Percentiles rank a stretch among this genome's conserved stretches.
Evolutionary conservation across 2,113 vertebrate genomes (phyloP).

Genomic region (Oncorhynchus kisutch): DNA sequence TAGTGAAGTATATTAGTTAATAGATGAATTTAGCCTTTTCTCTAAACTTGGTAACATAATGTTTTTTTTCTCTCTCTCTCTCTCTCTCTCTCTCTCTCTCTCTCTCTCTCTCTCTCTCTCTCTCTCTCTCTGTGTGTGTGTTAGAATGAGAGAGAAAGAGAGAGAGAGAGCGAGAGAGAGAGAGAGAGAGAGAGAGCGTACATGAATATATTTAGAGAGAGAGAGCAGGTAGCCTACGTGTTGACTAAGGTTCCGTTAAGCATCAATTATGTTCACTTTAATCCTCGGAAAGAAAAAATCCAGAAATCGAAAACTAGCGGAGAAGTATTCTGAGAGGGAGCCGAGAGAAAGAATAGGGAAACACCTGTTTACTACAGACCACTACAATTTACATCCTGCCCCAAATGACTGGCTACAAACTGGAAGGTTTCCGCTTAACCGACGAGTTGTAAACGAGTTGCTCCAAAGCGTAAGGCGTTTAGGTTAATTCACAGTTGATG

Average conservation of each 20-base stretch:
- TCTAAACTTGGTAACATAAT: neutral
- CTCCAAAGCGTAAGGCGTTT: neutral
- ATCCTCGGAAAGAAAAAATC: neutral
- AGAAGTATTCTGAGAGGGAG: constrained; percentile 13
- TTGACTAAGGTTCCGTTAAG: neutral
- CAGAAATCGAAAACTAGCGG: constrained; percentile 16
- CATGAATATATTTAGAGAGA: neutral
- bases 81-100: too few relatives aligned
- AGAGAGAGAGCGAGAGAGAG: neutral
- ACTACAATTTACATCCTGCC: constrained; percentile 66
- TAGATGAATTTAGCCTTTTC: neutral
- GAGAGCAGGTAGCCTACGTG: neutral
- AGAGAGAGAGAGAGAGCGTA: neutral
- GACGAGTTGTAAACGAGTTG: constrained; percentile 38
- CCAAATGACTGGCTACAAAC: constrained; percentile 50
- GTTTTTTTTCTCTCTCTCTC: too few relatives aligned
- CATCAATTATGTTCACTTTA: neutral
- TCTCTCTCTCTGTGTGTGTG: too few relatives aligned
- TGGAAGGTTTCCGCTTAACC: constrained; percentile 47
- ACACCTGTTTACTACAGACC: constrained; percentile 76
- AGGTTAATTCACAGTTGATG: neutral
- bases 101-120: too few relatives aligned
- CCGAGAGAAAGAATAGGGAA: constrained; percentile 42
- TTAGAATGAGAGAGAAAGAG: too few relatives aligned
- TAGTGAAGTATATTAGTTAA: too few relatives aligned